These are phyloP conservation scores for Herminia tarsipennalis DNA, from an alignment of 2,888 invertebrate genomes.

Conservation along the genomic window DNA sequence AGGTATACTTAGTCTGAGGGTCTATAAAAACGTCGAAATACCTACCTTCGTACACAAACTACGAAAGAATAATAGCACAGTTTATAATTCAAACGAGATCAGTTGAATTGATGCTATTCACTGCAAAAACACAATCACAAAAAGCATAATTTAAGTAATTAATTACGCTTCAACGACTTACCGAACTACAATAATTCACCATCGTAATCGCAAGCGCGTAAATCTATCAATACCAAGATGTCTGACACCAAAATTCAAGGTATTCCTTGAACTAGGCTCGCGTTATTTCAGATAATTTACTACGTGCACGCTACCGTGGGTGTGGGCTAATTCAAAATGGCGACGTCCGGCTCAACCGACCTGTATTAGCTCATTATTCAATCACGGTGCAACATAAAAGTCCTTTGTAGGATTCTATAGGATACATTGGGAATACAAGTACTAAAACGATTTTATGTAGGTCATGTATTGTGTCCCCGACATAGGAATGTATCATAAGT, in stretches of 20 bases:
- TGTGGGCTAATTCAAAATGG: slow-evolving; percentile 29
- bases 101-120: no score
- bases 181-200: not conserved
- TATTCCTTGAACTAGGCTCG: not conserved
- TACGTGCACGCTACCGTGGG: slow-evolving; percentile 1
- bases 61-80: no score
- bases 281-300: not conserved
- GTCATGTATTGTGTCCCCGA: no score
- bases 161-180: not conserved
- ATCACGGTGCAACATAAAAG: slow-evolving; percentile 25
- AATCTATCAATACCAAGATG: not conserved
- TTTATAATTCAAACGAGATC: no score
- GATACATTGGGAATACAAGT: not conserved
- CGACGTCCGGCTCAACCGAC: slow-evolving; percentile 31
- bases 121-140: no score
- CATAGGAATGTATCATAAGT: no score
- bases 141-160: not conserved
- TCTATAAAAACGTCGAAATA: no score
- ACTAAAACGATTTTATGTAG: no score
- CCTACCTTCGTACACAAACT: no score
- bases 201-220: not conserved
- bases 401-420: slow-evolving; percentile 8
- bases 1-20: no score
- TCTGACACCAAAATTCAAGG: not conserved
- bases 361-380: slow-evolving; percentile 29